A percentile compares a stretch with the other conserved stretches of the same genome.
Conservation (phyloP, 1,140 invertebrate genomes). For the Forficula auricularia region DNA sequence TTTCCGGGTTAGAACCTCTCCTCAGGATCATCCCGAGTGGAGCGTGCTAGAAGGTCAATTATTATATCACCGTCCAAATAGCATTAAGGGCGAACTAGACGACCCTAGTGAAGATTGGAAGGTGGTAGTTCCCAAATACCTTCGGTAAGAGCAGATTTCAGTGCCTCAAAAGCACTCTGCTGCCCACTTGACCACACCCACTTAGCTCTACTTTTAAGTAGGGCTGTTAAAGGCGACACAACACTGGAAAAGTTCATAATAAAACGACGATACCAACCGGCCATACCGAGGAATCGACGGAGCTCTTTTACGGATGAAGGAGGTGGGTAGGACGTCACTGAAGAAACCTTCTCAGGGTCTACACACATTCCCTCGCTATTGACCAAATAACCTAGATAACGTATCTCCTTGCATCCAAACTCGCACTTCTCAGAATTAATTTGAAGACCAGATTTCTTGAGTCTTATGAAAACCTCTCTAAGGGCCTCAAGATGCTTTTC, state of each 20-base stretch:
- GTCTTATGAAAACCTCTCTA: background rate
- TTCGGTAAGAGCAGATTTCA: conserved; percentile 16
- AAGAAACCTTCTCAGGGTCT: conserved; percentile 21
- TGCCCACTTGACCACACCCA: conserved; percentile 16
- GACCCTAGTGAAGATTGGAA: no score
- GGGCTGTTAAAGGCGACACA: conserved; percentile 18
- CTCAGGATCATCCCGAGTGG: no score
- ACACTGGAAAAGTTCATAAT: conserved; percentile 18
- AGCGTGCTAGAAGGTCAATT: no score
- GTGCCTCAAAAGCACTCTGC: conserved; percentile 13
- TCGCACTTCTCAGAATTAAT: conserved; percentile 16
- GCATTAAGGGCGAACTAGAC: no score
- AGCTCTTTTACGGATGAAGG: conserved; percentile 20
- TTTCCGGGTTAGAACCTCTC: no score
- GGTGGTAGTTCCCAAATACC: no score
- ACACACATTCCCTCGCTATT: conserved; percentile 18
- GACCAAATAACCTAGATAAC: conserved; percentile 25
- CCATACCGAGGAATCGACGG: conserved; percentile 21
- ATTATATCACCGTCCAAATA: no score
- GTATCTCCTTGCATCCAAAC: conserved; percentile 14
- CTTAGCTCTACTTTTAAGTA: conserved; percentile 15
- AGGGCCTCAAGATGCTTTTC: conserved; percentile 1
- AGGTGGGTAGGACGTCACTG: conserved; percentile 19
- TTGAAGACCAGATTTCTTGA: conserved; percentile 6
- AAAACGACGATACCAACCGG: conserved; percentile 23